phyloP scores from a whole-genome alignment of 2,797 vertebrate species.

The Xiphorhynchus erythropygius region DNA sequence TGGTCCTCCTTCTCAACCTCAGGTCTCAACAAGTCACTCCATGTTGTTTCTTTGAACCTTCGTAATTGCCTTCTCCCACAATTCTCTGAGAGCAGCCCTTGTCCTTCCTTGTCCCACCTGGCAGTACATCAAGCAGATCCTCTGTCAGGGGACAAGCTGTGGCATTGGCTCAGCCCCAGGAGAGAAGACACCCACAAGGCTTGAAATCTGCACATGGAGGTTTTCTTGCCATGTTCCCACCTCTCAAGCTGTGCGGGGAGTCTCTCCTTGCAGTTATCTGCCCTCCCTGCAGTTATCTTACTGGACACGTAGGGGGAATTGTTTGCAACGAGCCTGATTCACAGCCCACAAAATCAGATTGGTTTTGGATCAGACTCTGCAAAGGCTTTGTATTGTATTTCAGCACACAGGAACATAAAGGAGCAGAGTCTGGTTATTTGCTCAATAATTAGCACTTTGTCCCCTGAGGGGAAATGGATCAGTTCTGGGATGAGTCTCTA shows the following conservation, averaged over 20 bases:
- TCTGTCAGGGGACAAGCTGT: background rate
- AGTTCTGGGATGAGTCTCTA: constrained; percentile 6
- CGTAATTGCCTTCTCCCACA: too few species aligned
- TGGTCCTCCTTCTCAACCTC: too few species aligned
- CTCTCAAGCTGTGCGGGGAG: background rate
- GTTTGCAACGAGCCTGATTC: background rate
- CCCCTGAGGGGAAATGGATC: constrained; percentile 9
- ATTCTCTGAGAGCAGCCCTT: background rate
- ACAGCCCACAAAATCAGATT: constrained; percentile 7
- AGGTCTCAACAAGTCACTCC: too few species aligned
- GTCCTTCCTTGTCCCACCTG: background rate
- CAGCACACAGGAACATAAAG: background rate
- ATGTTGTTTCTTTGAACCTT: too few species aligned
- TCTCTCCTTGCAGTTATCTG: background rate
- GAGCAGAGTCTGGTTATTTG: constrained; percentile 41
- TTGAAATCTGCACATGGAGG: fast-evolving
- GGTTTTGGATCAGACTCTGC: background rate
- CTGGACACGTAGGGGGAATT: background rate
- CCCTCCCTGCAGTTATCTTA: background rate
- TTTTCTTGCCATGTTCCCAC: background rate
- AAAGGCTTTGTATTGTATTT: background rate
- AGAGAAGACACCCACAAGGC: background rate
- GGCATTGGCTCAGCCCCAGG: background rate
- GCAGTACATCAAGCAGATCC: background rate
- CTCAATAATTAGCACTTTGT: constrained; percentile 17